A percentile compares a stretch with the other conserved stretches of the same genome.
Evolutionary conservation across 1,140 invertebrate genomes (phyloP).

Genomic region (Lordiphosa stackelbergi): DNA sequence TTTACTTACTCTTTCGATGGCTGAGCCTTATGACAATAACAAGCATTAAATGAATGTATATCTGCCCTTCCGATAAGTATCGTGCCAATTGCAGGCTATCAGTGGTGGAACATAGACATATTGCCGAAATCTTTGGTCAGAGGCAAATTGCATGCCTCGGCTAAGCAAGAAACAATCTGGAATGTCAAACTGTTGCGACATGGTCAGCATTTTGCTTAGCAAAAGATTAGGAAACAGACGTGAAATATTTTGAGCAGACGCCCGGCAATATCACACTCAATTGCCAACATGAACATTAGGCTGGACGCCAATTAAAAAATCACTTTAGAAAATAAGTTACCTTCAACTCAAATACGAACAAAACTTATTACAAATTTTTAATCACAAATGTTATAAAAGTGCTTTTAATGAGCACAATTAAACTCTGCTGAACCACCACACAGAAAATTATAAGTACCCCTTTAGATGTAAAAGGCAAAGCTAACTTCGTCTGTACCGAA

Average conservation of each 20-base stretch:
- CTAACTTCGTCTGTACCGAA: no score
- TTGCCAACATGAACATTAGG: conserved; percentile 71
- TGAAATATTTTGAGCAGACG: conserved; percentile 75
- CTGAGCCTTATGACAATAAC: conserved; percentile 64
- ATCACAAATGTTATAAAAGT: no score
- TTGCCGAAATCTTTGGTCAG: conserved; percentile 62
- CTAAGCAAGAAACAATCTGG: conserved; percentile 76
- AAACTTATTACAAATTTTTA: no score
- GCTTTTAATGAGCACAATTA: no score
- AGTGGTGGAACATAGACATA: conserved; percentile 39
- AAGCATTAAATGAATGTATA: conserved; percentile 45
- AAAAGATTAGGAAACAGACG: conserved; percentile 69
- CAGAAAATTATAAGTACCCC: no score
- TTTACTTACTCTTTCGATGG: conserved; percentile 54
- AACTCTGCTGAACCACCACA: no score
- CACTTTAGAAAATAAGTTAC: no score
- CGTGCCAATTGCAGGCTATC: conserved; percentile 52
- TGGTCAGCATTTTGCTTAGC: conserved; percentile 62
- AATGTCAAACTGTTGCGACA: conserved; percentile 65
- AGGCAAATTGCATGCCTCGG: conserved; percentile 66
- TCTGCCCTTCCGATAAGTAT: conserved; percentile 54
- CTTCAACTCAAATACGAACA: no score
- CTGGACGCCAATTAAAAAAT: no score
- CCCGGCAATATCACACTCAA: conserved; percentile 65
- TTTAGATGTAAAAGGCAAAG: no score